Evolutionary conservation across 2,113 vertebrate genomes (phyloP).

Genomic region (Notarius lentiginosus): DNA sequence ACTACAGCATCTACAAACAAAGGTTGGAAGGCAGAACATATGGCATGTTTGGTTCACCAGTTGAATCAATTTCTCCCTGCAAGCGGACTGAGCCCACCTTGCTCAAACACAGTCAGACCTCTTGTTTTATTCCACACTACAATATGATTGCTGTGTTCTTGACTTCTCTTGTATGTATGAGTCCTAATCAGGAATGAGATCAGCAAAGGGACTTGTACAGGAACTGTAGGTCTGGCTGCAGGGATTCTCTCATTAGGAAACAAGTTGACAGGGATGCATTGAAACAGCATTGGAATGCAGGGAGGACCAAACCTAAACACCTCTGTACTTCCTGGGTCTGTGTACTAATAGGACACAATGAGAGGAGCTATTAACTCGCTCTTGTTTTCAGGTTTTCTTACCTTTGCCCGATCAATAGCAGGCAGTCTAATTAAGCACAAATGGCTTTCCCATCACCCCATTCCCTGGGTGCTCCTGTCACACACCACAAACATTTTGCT

Average conservation of each 20-base stretch:
- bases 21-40: not conserved
- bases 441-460: not conserved
- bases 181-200: not conserved
- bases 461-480: not conserved
- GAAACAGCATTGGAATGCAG: not conserved
- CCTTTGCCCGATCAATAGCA: not conserved
- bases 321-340: not conserved
- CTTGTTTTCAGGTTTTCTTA: not conserved
- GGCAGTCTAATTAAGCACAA: slow-evolving; percentile 2
- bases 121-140: not conserved
- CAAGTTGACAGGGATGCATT: not conserved
- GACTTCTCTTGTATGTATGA: not conserved
- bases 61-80: not conserved
- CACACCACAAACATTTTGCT: not conserved
- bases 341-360: not conserved
- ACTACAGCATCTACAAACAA: not conserved
- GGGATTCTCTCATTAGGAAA: not conserved
- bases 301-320: not conserved
- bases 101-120: not conserved
- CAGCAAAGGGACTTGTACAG: not conserved
- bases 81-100: not conserved
- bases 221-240: not conserved
- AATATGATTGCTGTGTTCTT: not conserved
- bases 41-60: not conserved
- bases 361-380: not conserved